Base-by-base conservation (phyloP, 2,888 invertebrate genomes). In the Drosophila planitibia region DNA sequence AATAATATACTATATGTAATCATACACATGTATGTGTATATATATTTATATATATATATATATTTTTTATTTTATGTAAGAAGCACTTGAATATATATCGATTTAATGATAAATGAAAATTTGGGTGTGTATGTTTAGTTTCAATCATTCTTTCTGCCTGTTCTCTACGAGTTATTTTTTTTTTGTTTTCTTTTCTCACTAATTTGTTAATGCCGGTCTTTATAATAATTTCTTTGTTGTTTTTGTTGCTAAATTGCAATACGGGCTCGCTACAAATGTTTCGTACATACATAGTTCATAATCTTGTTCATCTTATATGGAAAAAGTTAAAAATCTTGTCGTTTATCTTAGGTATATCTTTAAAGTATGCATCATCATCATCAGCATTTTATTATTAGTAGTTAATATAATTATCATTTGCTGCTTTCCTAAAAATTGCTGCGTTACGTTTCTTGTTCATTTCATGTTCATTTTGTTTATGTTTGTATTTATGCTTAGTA, bases 41-140 rank as follows among this genome's bases (percentile, higher is more conserved):
- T 73, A 62, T 68, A 55, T 74, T 49, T 71, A 52, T 73, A 68
- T 81, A 61, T 74, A 76, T 76, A 66, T 74, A 62, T 76, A 51
- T 77, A 75, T 19, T 12, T 55, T 30, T 30, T 57, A 25, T 82
- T 92, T 93, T 92, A 92, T 92, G 91, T 93, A 93, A 93, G 93
- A 93, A 93, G 93, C 93, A 93, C 93, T 93, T 93, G 93, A 93
- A 93, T 93, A 93, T 92, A 92, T 93, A 93, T 92, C 91, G 91
- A 81, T 81, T 77, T 91, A 91, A 92, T 92, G 90, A 89, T 91
- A 91, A 93, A 91, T 82, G 87, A 91, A 91, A 88, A 76, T 74
- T 76, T 80, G 76, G 73, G 72, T 79, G 83, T 85, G 69, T 77
- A 72, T 71, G 72, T 69, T 78, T 70, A 53, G 54, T 64, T 57